A percentile compares a stretch with the other conserved stretches of the same genome.
These are phyloP conservation scores for Vannuccia rotundouncinata DNA, from an alignment of 2,888 invertebrate species.

Conservation along the genomic window DNA sequence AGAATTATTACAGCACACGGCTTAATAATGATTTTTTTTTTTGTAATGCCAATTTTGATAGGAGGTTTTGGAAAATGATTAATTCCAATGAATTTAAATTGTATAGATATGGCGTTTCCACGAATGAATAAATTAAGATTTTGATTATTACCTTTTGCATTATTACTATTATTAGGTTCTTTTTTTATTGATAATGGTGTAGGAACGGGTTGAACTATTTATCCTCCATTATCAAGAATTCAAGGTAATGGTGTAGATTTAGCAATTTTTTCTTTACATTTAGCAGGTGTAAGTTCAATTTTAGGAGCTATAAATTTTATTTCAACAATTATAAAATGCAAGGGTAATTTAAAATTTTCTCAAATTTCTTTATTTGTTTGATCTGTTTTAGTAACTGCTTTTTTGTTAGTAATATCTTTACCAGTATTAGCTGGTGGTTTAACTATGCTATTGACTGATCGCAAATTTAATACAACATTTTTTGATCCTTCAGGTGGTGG, in stretches of 20 bases:
- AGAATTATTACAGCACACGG: slow-evolving; percentile 72
- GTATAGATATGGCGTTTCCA: slow-evolving; percentile 74
- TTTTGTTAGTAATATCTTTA: slow-evolving; percentile 63
- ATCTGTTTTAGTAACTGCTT: slow-evolving; percentile 65
- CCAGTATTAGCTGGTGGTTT: slow-evolving; percentile 73
- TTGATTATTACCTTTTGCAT: slow-evolving; percentile 68
- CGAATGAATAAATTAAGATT: slow-evolving; percentile 79
- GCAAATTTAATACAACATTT: slow-evolving; percentile 73
- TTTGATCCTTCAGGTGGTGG: slow-evolving; percentile 71
- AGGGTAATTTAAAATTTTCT: slow-evolving; percentile 62
- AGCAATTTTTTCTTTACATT: slow-evolving; percentile 70
- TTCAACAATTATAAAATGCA: slow-evolving; percentile 65
- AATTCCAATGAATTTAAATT: slow-evolving; percentile 69
- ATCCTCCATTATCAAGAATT: slow-evolving; percentile 65
- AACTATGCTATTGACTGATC: slow-evolving; percentile 71
- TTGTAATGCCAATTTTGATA: slow-evolving; percentile 59
- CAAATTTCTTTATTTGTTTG: slow-evolving; percentile 69
- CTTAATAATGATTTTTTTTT: slow-evolving; percentile 75
- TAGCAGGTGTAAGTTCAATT: slow-evolving; percentile 66
- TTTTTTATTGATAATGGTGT: slow-evolving; percentile 66
- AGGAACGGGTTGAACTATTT: slow-evolving; percentile 73
- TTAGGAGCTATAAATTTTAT: slow-evolving; percentile 74
- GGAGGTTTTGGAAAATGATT: slow-evolving; percentile 78
- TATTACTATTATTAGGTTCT: slow-evolving; percentile 64
- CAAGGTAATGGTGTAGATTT: slow-evolving; percentile 68